Evolutionary conservation across 1,140 invertebrate genomes (phyloP).

Genomic region (Drosophila sulfurigaster): DNA sequence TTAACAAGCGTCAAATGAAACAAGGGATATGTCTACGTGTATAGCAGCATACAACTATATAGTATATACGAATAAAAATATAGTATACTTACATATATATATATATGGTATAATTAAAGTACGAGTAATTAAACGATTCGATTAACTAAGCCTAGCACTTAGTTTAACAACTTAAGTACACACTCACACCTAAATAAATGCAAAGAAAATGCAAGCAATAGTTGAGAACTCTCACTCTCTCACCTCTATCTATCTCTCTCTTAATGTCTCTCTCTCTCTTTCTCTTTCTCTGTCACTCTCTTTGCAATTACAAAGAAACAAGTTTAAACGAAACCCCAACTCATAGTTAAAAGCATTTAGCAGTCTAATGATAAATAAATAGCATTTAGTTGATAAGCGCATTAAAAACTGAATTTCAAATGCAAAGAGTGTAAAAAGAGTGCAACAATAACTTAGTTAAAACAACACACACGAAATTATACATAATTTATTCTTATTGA

Average conservation of each 20-base stretch:
- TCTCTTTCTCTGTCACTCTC: constrained; percentile 9
- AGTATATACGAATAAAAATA: no score
- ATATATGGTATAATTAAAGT: constrained; percentile 7
- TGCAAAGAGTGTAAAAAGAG: constrained; percentile 29
- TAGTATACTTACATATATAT: constrained; percentile 39
- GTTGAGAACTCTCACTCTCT: constrained; percentile 13
- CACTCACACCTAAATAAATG: constrained; percentile 1
- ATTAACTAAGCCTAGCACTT: constrained; percentile 53
- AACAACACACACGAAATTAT: constrained; percentile 27
- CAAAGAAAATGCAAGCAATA: constrained; percentile 24
- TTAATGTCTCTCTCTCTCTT: constrained; percentile 10
- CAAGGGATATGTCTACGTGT: constrained; percentile 84
- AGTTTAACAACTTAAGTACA: constrained; percentile 23
- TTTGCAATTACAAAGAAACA: constrained; percentile 7
- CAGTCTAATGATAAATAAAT: constrained; percentile 54
- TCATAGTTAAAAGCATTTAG: constrained; percentile 71
- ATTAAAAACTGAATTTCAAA: constrained; percentile 49
- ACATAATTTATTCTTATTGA: constrained; percentile 4
- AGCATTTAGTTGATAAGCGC: constrained; percentile 61
- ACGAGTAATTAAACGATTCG: constrained; percentile 46
- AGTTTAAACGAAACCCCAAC: constrained; percentile 31
- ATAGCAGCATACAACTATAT: constrained; percentile 57
- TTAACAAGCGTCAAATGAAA: constrained; percentile 84
- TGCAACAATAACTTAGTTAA: constrained; percentile 48
- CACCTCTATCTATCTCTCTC: constrained; percentile 15